Conservation (phyloP, 2,113 vertebrate species). For the Gallinago jamesoni region DNA sequence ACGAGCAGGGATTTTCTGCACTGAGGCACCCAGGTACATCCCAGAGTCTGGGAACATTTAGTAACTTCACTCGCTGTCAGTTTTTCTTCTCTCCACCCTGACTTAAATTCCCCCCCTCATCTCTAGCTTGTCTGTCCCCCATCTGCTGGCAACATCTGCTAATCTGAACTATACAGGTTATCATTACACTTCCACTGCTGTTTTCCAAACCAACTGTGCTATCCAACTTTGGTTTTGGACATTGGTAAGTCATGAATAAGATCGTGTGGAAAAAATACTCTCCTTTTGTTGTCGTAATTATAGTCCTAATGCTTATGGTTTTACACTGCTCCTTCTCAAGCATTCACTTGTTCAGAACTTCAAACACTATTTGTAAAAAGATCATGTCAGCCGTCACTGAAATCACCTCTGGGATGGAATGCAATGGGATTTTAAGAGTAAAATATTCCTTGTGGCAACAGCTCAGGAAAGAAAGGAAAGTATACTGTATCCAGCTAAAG, state of each 20-base stretch:
- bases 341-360: background rate
- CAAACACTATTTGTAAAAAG: background rate
- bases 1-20: conserved; percentile 84
- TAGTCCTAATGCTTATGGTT: background rate
- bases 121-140: background rate
- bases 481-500: background rate
- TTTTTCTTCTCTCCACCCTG: background rate
- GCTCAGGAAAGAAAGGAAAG: background rate
- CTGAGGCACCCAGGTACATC: conserved; percentile 82
- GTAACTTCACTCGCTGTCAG: background rate
- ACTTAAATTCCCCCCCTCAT: background rate
- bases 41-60: background rate
- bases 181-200: background rate
- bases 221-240: background rate
- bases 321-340: background rate
- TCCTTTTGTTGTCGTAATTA: background rate
- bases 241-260: background rate
- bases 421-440: background rate
- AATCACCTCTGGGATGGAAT: background rate
- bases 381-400: background rate
- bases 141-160: background rate
- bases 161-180: background rate
- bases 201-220: background rate
- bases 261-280: background rate
- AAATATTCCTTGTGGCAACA: background rate